Evolutionary conservation across 2,113 vertebrate species (phyloP).

Genomic region (Antennarius striatus): DNA sequence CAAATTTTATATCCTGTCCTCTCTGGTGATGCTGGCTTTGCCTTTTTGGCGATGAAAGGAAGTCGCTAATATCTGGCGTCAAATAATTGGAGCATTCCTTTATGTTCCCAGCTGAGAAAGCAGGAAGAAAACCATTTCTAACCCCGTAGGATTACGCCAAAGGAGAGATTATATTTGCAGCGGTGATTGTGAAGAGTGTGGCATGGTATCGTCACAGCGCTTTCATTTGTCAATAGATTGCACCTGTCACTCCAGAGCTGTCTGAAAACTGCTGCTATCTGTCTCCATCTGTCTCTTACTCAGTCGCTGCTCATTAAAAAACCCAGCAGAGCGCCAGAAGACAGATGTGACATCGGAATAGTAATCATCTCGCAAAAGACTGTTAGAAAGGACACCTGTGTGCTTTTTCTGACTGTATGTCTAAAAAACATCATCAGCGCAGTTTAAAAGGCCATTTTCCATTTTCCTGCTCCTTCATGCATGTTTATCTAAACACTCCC

Average conservation of each 20-base stretch:
- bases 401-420: background rate
- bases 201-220: conserved; percentile 41
- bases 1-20: conserved; percentile 24
- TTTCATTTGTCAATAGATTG: conserved; percentile 43
- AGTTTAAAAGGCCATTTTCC: conserved; percentile 6
- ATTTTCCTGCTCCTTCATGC: conserved; percentile 1
- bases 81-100: conserved; percentile 14
- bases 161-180: conserved; percentile 40
- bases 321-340: conserved; percentile 13
- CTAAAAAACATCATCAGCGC: background rate
- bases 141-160: conserved; percentile 32
- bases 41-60: conserved; percentile 35
- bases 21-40: conserved; percentile 13
- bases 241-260: conserved; percentile 44
- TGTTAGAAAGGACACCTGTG: conserved; percentile 32
- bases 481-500: conserved; percentile 35
- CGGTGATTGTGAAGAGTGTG: conserved; percentile 34
- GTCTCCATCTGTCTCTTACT: conserved; percentile 38
- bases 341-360: conserved; percentile 29
- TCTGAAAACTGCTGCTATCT: conserved; percentile 24
- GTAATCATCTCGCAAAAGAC: conserved; percentile 35
- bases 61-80: conserved; percentile 13
- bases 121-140: conserved; percentile 22
- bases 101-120: conserved; percentile 4
- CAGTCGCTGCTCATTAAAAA: conserved; percentile 35